phyloP scores from a whole-genome alignment of 2,113 vertebrate genomes.

The Pelecanus crispus region DNA sequence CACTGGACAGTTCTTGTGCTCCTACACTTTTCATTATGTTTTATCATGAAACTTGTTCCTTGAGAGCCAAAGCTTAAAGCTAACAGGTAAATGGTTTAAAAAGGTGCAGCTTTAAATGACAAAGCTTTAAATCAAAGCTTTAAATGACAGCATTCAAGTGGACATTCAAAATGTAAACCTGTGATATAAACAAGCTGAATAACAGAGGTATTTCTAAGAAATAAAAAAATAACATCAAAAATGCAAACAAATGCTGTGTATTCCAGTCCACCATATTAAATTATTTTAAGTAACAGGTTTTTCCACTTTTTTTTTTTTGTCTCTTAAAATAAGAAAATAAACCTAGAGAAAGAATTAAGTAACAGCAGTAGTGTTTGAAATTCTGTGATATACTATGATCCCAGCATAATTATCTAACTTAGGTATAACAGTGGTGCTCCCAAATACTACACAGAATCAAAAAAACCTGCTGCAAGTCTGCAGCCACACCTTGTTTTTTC shows the following conservation, averaged over 20 bases:
- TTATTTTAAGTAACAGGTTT: neutral
- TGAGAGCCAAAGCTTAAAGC: neutral
- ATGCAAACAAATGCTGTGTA: neutral
- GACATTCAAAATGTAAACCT: neutral
- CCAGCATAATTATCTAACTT: neutral
- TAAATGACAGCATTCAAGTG: neutral
- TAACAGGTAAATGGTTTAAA: neutral
- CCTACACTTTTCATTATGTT: too few species aligned
- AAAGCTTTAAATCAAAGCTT: neutral
- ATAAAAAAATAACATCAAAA: neutral
- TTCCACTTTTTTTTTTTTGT: rapidly evolving
- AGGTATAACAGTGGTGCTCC: neutral
- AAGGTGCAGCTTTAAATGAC: neutral
- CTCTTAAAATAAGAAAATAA: neutral
- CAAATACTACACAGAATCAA: neutral
- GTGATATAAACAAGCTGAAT: neutral
- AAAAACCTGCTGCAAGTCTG: neutral
- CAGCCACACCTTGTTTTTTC: rapidly evolving
- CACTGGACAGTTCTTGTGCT: too few species aligned
- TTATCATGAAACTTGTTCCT: neutral
- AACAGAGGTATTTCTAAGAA: neutral
- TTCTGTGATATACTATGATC: neutral
- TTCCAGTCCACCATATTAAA: neutral
- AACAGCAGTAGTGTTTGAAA: neutral
- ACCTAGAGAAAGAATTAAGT: neutral